Evolutionary conservation across 2,888 invertebrate genomes (phyloP), one percentile per base, ranked within the genome.

Genomic region (Dryococelus australis): DNA sequence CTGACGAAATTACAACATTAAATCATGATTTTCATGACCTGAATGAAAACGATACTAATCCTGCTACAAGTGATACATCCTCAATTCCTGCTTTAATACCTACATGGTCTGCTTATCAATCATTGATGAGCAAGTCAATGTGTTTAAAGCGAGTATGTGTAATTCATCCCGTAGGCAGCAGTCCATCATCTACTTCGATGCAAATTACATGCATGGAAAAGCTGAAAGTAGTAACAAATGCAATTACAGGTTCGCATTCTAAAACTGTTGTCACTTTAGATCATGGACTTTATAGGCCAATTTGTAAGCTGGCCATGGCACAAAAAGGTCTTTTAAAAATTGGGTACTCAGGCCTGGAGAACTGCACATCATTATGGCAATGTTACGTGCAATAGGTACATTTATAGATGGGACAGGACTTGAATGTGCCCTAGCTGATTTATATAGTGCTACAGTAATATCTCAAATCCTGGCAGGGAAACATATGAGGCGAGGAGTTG

Each of bases 91-190:
- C n/a, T n/a, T n/a, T n/a, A n/a, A n/a, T n/a, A n/a, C n/a, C n/a
- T 26, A 26, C 51, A n/a, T 83, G 86, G 86, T 86, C 86, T 51
- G 86, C 83, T 20, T 86, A 86, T 51, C 81, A 86, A 13, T 86
- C 80, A 2, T 47, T 81, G 24, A 20, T 86, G 43, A 51, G 27
- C 27, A 80, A 86, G 35, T 47, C 81, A 86, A 26, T 26, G 6
- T 47, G 27, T 26, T 65, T 83, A 27, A 86, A 51, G 43, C 16
- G 83, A 81, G 13, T 86, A 9, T 27, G 47, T 35, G 81, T 86
- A 1, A 53, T 84, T 28, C 86, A 51, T 81, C 83, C 83, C 13
- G 83, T 86, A 53, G 24, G 8, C 84, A 84, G 53, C 24, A 81
- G 53, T 27, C 53, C 24, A 65, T n/a, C n/a, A 65, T 16, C 1